Evolutionary conservation across 1,140 invertebrate genomes (phyloP), one percentile per base, ranked within the genome.

Genomic region (Drosophila kohkoa): DNA sequence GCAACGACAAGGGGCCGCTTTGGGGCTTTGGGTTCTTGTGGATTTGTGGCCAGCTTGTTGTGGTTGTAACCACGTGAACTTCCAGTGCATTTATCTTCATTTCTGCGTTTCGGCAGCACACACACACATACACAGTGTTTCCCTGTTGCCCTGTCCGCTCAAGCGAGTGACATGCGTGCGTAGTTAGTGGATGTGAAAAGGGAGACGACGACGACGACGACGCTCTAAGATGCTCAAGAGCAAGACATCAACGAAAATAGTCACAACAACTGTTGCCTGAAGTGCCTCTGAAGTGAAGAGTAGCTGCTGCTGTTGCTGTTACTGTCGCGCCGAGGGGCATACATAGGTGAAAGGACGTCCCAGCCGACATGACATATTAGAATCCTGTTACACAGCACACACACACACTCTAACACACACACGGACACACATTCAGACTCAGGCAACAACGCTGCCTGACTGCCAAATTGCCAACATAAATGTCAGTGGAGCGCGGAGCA

Each of bases 401-500:
- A 62, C 45, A 41, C 46, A 51, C 28, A 35, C 16, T 20, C 13
- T 6, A 1, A 11, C 16, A 49, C 20, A 28, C 48, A 11, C 10
- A 51, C 48, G 7, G 32, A 51, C 11, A n/a, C 10, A 11, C 38
- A 65, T 11, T 30, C 4, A 32, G 10, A 35, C 16, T 51, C 38
- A 46, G 15, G 67, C 59, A 73, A 54, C 71, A 58, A 78, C 76
- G 80, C 81, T 54, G 78, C 68, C 79, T 88, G 85, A 88, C 85
- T 88, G 86, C 85, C 86, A 88, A 88, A 88, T 88, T 88, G 85
- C 85, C 85, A 89, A 85, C 85, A 88, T 88, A 88, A 88, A 88
- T 88, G 85, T 88, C 85, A 78, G 64, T 52, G 20, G 58, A 52
- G 62, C 46, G 43, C 51, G 48, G 52, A 48, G 59, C 51, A 65